phyloP scores from a whole-genome alignment of 1,140 invertebrate species.

The Heliconius nattereri region DNA sequence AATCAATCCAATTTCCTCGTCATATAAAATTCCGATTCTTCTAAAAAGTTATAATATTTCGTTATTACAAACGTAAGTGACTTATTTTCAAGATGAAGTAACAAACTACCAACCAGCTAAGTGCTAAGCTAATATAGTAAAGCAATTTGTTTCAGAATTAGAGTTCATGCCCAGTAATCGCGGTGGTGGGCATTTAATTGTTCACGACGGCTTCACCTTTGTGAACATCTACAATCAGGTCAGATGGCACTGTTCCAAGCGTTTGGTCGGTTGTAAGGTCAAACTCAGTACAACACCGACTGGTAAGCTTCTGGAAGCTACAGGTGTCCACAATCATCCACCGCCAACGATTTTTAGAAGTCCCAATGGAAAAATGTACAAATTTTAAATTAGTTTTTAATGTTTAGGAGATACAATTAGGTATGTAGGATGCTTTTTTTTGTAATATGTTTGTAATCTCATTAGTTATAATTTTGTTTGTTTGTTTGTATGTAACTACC shows the following conservation, averaged over 20 bases:
- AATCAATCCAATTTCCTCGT: too few relatives aligned
- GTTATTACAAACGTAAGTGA: too few relatives aligned
- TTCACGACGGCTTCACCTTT: slow-evolving; percentile 34
- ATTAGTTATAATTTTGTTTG: background rate
- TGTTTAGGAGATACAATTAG: background rate
- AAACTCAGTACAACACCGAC: slow-evolving; percentile 28
- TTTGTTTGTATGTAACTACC: background rate
- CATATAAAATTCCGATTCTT: too few relatives aligned
- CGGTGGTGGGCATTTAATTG: slow-evolving; percentile 28
- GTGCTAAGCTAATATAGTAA: background rate
- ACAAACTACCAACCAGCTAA: too few relatives aligned
- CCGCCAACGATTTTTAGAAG: slow-evolving; percentile 33
- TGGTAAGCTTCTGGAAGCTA: slow-evolving; percentile 21
- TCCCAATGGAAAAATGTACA: slow-evolving; percentile 29
- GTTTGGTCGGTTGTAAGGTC: slow-evolving; percentile 37
- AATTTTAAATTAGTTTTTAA: background rate
- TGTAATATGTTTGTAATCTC: too few relatives aligned
- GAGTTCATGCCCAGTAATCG: slow-evolving; percentile 47
- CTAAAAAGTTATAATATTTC: too few relatives aligned
- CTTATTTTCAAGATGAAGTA: too few relatives aligned
- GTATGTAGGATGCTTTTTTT: background rate
- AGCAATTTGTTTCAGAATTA: slow-evolving; percentile 18
- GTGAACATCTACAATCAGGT: slow-evolving; percentile 33
- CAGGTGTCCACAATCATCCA: slow-evolving; percentile 39
- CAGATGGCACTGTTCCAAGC: slow-evolving; percentile 37